Evolutionary conservation across 2,888 invertebrate genomes (phyloP), one percentile per base, ranked within the genome.

Genomic region (Lycocerus yunnanus): DNA sequence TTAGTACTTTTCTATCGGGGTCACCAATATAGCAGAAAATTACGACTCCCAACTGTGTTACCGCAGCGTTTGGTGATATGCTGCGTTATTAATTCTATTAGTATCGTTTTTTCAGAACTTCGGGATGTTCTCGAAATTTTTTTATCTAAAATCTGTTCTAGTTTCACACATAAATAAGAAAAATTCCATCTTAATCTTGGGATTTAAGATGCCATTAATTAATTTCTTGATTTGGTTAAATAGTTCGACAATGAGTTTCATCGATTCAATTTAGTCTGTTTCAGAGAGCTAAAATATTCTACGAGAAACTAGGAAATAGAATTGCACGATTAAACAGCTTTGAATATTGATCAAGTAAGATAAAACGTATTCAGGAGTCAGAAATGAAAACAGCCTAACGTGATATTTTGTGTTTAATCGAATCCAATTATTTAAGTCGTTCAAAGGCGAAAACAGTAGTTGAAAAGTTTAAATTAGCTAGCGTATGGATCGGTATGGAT

Each of bases 301-400:
- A 43, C 6, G n/a, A 70, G 73, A 70, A 67, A 70, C 61, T 67
- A 68, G 70, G 73, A 74, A 74, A 70, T 74, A 66, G 73, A 66
- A 43, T 27, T 67, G 70, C 66, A 74, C 73, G 65, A 67, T 74
- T 74, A 74, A 60, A 67, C 60, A 27, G 67, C 69, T 74, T 73
- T 74, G 73, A 74, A 74, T 70, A 70, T 74, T 74, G 73, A 74
- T 74, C 73, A 70, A 43, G 67, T 18, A 24, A 15, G 43, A 65
- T 71, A 27, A 59, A 67, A 24, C 10, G 20, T 73, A 73, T 67
- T 60, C 70, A 74, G 43, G n/a, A 43, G 43, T 43, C 43, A 43
- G 43, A 43, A 43, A 43, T 43, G 43, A 43, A 43, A 43, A 43
- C 43, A n/a, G 8, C 6, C n/a, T 43, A 43, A 43, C 43, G n/a